A percentile compares a stretch with the other conserved stretches of the same genome.
Evolutionary conservation across 2,888 invertebrate genomes (phyloP).

Genomic region (Resseliella maxima): DNA sequence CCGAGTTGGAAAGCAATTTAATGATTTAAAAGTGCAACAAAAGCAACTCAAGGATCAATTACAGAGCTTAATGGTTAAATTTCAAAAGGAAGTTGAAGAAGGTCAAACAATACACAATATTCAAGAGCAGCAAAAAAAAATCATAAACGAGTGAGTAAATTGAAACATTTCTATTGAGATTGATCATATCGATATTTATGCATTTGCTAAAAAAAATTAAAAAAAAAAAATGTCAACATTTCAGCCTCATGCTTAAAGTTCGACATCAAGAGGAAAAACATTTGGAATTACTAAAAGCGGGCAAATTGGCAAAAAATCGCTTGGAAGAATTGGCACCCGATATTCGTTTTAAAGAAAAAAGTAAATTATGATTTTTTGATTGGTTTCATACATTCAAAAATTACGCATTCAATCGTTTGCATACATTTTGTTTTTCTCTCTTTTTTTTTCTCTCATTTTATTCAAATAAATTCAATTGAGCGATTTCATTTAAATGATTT

Average conservation of each 20-base stretch:
- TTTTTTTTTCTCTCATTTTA: too few relatives aligned
- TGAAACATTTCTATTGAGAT: too few relatives aligned
- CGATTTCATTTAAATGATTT: neutral
- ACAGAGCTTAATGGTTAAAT: conserved; percentile 56
- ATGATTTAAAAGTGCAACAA: conserved; percentile 56
- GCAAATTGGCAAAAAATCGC: conserved; percentile 64
- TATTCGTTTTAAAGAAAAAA: conserved; percentile 63
- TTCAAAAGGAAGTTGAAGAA: conserved; percentile 56
- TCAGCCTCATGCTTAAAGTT: conserved; percentile 24
- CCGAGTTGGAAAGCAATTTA: conserved; percentile 54
- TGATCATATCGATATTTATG: too few relatives aligned
- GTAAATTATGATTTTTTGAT: conserved; percentile 40
- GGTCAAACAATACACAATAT: conserved; percentile 56
- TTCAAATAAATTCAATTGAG: neutral
- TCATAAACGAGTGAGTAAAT: conserved; percentile 56
- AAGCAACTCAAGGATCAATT: conserved; percentile 55
- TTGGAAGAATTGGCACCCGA: conserved; percentile 65
- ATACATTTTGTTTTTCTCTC: too few relatives aligned
- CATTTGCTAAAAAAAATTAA: too few relatives aligned
- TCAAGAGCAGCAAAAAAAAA: conserved; percentile 55
- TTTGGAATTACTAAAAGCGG: conserved; percentile 61
- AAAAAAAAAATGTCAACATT: too few relatives aligned
- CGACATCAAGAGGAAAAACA: conserved; percentile 62
- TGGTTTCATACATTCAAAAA: neutral
- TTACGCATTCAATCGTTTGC: too few relatives aligned